Conservation (phyloP, 2,797 vertebrate species). For the Sebastes taczanowskii region DNA sequence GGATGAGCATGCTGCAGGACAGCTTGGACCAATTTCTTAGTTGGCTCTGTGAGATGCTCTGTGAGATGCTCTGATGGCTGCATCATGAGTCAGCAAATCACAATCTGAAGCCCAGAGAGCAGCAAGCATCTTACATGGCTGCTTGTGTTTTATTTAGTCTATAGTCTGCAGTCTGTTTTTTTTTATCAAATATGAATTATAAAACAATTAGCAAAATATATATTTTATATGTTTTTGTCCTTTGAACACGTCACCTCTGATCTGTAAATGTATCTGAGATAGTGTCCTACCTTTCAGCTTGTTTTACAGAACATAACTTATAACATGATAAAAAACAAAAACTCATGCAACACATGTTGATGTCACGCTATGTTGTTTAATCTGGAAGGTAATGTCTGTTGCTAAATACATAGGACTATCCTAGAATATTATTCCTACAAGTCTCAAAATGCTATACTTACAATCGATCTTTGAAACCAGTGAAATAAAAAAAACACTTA, state of each 20-base stretch:
- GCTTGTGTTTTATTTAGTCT: not conserved
- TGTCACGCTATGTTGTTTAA: not conserved
- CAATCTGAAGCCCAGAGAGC: not conserved
- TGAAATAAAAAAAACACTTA: not conserved
- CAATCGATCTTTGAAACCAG: not conserved
- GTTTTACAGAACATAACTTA: not conserved
- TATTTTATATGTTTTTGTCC: not conserved
- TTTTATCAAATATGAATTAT: not conserved
- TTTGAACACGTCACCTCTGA: not conserved
- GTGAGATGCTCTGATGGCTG: not conserved
- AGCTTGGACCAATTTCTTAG: not conserved
- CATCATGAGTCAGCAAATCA: slow-evolving; percentile 41
- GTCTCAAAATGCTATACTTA: not conserved
- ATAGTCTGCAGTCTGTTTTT: not conserved
- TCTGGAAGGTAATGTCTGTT: not conserved
- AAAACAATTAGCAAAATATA: not conserved
- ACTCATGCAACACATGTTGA: not conserved
- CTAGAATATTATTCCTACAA: not conserved
- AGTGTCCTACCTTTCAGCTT: not conserved
- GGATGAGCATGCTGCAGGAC: not conserved
- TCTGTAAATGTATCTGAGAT: not conserved
- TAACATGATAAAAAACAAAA: not conserved
- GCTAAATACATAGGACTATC: not conserved
- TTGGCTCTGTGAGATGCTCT: not conserved
- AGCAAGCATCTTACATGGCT: not conserved